These are phyloP conservation scores for Acanthosepion esculentum DNA, from an alignment of 2,888 invertebrate species.

Conservation along the genomic window DNA sequence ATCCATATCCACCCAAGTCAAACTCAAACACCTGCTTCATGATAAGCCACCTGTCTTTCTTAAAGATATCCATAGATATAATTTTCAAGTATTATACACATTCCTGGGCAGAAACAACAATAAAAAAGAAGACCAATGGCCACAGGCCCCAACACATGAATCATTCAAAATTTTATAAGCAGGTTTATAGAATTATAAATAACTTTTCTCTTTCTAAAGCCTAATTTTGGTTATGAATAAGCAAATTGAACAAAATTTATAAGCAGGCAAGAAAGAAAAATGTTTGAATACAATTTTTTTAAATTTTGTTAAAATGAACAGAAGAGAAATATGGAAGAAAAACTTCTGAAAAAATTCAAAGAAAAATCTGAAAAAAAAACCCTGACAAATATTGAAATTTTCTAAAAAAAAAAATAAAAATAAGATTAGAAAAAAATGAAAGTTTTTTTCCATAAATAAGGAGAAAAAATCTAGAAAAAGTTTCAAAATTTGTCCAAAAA, in stretches of 20 bases:
- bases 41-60: slow-evolving; percentile 33
- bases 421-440: neutral
- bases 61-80: slow-evolving; percentile 6
- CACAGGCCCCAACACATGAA: neutral
- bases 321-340: neutral
- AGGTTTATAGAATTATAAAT: slow-evolving; percentile 6
- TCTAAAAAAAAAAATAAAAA: neutral
- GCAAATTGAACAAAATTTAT: slow-evolving; percentile 24
- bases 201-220: neutral
- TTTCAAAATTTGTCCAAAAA: neutral
- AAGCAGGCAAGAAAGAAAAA: neutral
- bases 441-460: no score
- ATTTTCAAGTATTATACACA: slow-evolving; percentile 18
- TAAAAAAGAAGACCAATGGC: neutral
- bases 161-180: slow-evolving; percentile 11
- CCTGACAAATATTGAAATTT: neutral
- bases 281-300: neutral
- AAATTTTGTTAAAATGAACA: neutral
- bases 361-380: neutral
- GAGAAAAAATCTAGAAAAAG: neutral
- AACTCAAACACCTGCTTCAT: neutral
- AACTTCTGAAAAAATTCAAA: neutral
- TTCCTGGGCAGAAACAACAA: neutral
- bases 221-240: slow-evolving; percentile 9
- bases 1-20: neutral